Evolutionary conservation across 1,140 invertebrate genomes (phyloP).

Genomic region (Zaprionus inermis): DNA sequence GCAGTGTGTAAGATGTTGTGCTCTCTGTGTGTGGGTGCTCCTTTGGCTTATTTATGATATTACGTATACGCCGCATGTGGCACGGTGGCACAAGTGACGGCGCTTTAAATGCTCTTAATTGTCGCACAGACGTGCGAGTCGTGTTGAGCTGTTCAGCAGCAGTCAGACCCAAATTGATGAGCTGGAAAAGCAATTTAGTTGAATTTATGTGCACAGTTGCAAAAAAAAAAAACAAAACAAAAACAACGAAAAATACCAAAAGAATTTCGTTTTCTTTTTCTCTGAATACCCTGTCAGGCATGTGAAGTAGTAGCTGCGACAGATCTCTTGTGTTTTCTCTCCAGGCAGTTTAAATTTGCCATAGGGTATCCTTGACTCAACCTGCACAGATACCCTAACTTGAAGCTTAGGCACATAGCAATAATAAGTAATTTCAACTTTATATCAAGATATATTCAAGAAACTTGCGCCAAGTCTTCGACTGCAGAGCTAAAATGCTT

Average conservation of each 20-base stretch:
- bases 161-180: conserved; percentile 59
- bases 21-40: neutral
- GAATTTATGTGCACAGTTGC: conserved; percentile 59
- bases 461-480: neutral
- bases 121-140: conserved; percentile 27
- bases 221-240: neutral
- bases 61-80: conserved; percentile 54
- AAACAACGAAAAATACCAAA: neutral
- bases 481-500: neutral
- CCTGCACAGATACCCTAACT: neutral
- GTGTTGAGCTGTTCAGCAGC: conserved; percentile 17
- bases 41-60: conserved; percentile 54
- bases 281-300: neutral
- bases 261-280: conserved; percentile 5
- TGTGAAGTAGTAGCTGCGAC: neutral
- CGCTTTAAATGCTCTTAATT: conserved; percentile 65
- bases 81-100: conserved; percentile 12
- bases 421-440: too few relatives aligned
- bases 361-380: neutral
- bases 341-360: neutral
- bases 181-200: conserved; percentile 67
- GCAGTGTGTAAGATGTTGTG: conserved; percentile 31
- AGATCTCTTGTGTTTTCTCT: neutral
- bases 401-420: neutral
- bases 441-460: neutral